Conservation (phyloP, 2,113 vertebrate genomes). For the Cranoglanis bouderius region DNA sequence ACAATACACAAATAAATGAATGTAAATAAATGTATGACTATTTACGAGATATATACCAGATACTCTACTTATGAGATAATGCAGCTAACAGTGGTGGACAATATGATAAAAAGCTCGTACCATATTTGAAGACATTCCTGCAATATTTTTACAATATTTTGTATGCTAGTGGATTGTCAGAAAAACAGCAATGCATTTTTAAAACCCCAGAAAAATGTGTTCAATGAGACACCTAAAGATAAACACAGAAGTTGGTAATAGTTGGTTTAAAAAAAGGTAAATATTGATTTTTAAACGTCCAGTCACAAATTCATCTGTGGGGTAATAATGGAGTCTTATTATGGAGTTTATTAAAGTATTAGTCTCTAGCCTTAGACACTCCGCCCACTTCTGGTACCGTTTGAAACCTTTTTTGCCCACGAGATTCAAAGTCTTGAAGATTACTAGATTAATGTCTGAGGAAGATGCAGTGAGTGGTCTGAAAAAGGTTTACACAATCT, state of each 20-base stretch:
- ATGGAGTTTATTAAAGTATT: neutral
- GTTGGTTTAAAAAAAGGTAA: neutral
- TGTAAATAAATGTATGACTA: neutral
- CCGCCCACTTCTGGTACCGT: neutral
- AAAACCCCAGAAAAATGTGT: neutral
- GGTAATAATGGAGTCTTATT: neutral
- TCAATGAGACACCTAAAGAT: neutral
- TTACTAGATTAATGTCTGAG: neutral
- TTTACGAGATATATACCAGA: neutral
- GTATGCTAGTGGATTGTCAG: neutral
- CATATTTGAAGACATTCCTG: neutral
- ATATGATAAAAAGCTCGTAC: no score
- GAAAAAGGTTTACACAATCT: neutral
- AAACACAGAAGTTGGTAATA: neutral
- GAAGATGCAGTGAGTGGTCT: neutral
- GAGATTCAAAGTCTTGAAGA: neutral
- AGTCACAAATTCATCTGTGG: neutral
- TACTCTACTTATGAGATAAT: neutral
- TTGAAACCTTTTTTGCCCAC: neutral
- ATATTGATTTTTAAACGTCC: no score
- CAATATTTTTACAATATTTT: neutral
- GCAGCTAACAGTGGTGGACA: neutral
- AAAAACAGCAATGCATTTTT: neutral
- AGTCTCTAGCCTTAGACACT: neutral
- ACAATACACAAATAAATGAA: neutral